Evolutionary conservation across 2,113 vertebrate species (phyloP).

Genomic region (Calidris pygmaea): DNA sequence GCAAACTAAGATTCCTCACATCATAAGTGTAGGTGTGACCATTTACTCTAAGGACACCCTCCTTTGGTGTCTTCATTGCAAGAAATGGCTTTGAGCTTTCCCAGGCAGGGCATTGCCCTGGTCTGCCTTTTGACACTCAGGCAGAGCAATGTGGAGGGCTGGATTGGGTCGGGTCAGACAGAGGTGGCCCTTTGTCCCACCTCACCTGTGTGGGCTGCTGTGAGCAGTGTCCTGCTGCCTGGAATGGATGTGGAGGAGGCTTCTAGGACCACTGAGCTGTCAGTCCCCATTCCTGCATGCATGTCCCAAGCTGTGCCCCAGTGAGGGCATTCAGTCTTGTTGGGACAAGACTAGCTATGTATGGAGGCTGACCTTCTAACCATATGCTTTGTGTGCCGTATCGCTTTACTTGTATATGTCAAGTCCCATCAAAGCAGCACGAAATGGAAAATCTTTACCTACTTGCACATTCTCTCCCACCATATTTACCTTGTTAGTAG

Average conservation of each 20-base stretch:
- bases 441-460: neutral
- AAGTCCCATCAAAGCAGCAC: neutral
- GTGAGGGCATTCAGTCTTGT: neutral
- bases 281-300: neutral
- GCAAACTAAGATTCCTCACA: neutral
- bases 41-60: rapidly evolving
- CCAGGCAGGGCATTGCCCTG: neutral
- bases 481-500: neutral
- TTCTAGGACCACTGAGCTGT: neutral
- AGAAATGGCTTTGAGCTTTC: neutral
- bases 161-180: neutral
- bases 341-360: neutral
- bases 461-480: neutral
- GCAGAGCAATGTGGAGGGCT: neutral
- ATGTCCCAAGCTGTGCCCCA: neutral
- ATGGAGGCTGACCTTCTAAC: neutral
- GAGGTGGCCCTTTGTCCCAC: neutral
- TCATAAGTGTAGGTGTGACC: no score
- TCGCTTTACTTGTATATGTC: neutral
- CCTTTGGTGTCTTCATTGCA: neutral
- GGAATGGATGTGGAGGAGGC: neutral
- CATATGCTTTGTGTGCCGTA: rapidly evolving
- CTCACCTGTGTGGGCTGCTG: neutral
- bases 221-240: neutral
- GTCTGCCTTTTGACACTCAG: neutral